A percentile compares a stretch with the other conserved stretches of the same genome.
Evolutionary conservation across 2,113 vertebrate species (phyloP).

Genomic region (Carollia perspicillata): DNA sequence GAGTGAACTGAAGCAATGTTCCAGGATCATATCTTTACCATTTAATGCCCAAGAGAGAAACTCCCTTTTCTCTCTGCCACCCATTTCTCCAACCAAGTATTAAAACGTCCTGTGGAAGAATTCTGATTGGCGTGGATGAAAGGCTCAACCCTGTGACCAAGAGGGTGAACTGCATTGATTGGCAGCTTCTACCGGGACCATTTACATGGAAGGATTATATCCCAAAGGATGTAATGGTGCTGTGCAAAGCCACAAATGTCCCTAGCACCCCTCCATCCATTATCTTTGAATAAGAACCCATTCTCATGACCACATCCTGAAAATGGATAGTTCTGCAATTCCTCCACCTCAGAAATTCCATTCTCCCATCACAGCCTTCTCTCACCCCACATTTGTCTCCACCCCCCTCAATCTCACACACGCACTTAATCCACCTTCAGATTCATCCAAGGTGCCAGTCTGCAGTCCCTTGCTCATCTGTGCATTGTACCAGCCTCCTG

Average conservation of each 20-base stretch:
- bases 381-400: not conserved
- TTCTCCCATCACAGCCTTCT: not conserved
- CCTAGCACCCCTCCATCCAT: not conserved
- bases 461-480: not conserved
- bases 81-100: not conserved
- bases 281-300: not conserved
- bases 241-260: not conserved
- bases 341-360: not conserved
- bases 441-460: not conserved
- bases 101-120: not conserved
- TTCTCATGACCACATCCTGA: not conserved
- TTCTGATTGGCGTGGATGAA: not conserved
- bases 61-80: not conserved
- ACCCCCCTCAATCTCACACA: not conserved
- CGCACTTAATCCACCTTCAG: not conserved
- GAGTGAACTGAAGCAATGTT: not conserved
- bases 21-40: not conserved
- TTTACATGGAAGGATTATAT: not conserved
- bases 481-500: not conserved
- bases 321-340: not conserved
- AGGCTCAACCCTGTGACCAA: not conserved
- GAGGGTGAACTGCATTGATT: not conserved
- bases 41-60: not conserved
- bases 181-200: not conserved
- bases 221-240: not conserved